phyloP scores from a whole-genome alignment of 2,888 invertebrate species.

The Sussaba pulchella region DNA sequence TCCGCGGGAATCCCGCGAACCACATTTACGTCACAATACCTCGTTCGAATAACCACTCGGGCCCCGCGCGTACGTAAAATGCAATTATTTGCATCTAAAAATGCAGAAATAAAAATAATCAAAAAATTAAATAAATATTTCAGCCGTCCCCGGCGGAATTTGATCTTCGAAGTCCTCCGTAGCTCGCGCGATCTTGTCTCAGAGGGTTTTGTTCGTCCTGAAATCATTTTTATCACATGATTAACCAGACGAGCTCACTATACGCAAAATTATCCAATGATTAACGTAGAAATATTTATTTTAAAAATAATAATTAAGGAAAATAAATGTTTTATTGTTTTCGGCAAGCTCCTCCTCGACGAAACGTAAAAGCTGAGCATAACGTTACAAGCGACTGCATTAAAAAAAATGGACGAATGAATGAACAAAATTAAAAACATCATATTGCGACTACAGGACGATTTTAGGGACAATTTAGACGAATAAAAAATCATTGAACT shows the following conservation, averaged over 20 bases:
- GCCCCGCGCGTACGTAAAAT: not conserved
- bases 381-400: conserved; percentile 23
- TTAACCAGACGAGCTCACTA: not conserved
- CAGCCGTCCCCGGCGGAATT: conserved; percentile 15
- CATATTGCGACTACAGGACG: not conserved
- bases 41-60: no score
- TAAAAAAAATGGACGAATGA: not conserved
- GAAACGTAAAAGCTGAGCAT: conserved; percentile 20
- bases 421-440: not conserved
- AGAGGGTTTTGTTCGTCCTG: conserved; percentile 74
- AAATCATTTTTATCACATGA: conserved; percentile 65
- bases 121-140: not conserved
- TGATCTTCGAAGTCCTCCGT: conserved; percentile 63
- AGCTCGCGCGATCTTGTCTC: conserved; percentile 60
- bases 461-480: not conserved
- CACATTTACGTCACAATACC: no score
- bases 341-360: not conserved
- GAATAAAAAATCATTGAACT: conserved; percentile 1
- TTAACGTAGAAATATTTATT: conserved; percentile 9
- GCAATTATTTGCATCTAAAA: not conserved
- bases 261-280: not conserved
- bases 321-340: no score
- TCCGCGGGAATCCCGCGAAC: not conserved
- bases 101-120: not conserved
- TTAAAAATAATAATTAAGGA: not conserved